phyloP scores from a whole-genome alignment of 2,888 invertebrate species.

The Pachycephus smyrnensis region DNA sequence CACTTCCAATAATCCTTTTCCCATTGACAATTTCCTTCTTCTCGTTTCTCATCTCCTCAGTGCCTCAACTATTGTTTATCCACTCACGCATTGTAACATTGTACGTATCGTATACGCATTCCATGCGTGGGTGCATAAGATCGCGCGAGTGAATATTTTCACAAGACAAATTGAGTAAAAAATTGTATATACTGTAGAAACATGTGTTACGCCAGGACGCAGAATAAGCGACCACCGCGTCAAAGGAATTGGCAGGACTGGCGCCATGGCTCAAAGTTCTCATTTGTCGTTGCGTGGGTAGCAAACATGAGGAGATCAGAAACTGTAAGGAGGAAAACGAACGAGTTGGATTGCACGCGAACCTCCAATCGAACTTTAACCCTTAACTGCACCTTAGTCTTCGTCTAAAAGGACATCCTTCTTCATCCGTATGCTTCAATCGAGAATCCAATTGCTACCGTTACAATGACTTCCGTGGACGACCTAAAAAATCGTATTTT shows the following conservation, averaged over 20 bases:
- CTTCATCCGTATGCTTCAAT: neutral
- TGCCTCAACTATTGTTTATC: neutral
- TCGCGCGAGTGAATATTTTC: neutral
- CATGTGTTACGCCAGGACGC: neutral
- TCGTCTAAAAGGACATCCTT: neutral
- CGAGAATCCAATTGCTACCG: constrained; percentile 18
- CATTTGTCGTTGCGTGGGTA: neutral
- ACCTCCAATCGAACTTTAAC: neutral
- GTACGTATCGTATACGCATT: neutral
- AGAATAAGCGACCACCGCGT: neutral
- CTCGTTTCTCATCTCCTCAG: neutral
- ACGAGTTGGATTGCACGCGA: neutral
- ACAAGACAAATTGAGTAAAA: neutral
- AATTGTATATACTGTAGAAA: neutral
- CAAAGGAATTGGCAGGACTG: neutral
- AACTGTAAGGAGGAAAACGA: neutral
- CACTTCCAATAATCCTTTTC: neutral
- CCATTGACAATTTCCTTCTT: neutral
- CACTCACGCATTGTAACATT: neutral
- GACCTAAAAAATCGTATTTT: constrained; percentile 28
- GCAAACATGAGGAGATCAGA: neutral
- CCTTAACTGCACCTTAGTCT: neutral
- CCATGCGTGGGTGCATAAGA: neutral
- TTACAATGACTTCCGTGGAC: constrained; percentile 26
- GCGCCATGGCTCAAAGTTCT: neutral